Conservation (phyloP, 2,888 invertebrate genomes). For the Epistrophe grossulariae region DNA sequence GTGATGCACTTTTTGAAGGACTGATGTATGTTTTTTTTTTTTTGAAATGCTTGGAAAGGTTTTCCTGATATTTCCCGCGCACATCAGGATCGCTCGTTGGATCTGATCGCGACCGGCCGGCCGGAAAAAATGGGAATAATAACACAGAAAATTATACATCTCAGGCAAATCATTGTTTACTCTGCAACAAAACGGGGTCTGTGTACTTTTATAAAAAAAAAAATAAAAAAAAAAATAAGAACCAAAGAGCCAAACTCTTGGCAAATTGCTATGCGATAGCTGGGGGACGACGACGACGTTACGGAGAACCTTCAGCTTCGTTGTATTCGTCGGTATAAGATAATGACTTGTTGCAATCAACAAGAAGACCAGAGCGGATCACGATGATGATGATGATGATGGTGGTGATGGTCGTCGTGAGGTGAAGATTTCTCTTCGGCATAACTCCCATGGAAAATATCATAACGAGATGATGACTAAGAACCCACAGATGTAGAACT, state of each 20-base stretch:
- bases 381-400: conserved; percentile 72
- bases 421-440: conserved; percentile 71
- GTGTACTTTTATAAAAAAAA: conserved; percentile 40
- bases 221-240: background rate
- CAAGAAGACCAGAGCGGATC: conserved; percentile 73
- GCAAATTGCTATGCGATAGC: conserved; percentile 67
- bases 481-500: conserved; percentile 54
- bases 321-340: conserved; percentile 57
- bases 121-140: conserved; percentile 66
- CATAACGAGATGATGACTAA: conserved; percentile 74
- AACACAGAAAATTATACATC: conserved; percentile 76
- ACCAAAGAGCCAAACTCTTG: conserved; percentile 50
- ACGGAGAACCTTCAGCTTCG: conserved; percentile 26
- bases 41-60: conserved; percentile 50
- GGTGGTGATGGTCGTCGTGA: conserved; percentile 72
- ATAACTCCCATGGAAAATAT: conserved; percentile 61
- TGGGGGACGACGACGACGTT: conserved; percentile 22
- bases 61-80: conserved; percentile 64
- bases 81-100: conserved; percentile 22
- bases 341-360: conserved; percentile 76
- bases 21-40: too few species aligned
- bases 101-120: conserved; percentile 2
- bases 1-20: conserved; percentile 48
- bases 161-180: conserved; percentile 77
- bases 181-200: conserved; percentile 72